Conservation (phyloP, 2,113 vertebrate genomes). For the Leiothrix lutea region DNA sequence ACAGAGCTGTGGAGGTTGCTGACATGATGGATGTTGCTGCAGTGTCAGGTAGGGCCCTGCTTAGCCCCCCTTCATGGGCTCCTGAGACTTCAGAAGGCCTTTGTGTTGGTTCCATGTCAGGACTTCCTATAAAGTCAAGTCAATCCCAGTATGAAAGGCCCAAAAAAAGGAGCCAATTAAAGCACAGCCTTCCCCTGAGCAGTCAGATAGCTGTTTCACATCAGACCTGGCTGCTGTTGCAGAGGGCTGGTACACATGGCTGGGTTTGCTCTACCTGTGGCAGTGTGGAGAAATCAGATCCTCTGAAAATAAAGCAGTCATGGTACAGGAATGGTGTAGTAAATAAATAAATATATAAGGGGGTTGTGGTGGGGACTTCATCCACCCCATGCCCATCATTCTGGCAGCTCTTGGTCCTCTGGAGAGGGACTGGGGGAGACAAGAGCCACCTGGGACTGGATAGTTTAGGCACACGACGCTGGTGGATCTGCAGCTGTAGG, state of each 20-base stretch:
- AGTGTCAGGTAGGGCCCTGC: not conserved
- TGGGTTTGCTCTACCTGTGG: not conserved
- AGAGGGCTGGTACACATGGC: not conserved
- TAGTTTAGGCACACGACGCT: not conserved
- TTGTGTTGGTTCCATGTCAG: not conserved
- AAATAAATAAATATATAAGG: not conserved
- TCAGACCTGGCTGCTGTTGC: not conserved
- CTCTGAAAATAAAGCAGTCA: not conserved
- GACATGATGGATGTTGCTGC: constrained; percentile 40
- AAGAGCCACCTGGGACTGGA: not conserved
- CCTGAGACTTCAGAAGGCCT: not conserved
- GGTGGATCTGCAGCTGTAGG: not conserved
- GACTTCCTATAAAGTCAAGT: not conserved
- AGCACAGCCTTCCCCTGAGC: not conserved
- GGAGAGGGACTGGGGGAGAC: not conserved
- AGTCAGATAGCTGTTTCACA: not conserved
- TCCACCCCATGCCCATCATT: not conserved
- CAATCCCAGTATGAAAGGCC: not conserved
- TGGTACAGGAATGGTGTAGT: not conserved
- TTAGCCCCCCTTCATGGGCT: not conserved
- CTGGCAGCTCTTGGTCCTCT: not conserved
- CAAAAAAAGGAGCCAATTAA: not conserved
- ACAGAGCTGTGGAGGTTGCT: not conserved
- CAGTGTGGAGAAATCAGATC: not conserved
- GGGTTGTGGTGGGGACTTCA: not conserved